Base-by-base conservation (phyloP, 2,113 vertebrate genomes). In the Scolopax mira region DNA sequence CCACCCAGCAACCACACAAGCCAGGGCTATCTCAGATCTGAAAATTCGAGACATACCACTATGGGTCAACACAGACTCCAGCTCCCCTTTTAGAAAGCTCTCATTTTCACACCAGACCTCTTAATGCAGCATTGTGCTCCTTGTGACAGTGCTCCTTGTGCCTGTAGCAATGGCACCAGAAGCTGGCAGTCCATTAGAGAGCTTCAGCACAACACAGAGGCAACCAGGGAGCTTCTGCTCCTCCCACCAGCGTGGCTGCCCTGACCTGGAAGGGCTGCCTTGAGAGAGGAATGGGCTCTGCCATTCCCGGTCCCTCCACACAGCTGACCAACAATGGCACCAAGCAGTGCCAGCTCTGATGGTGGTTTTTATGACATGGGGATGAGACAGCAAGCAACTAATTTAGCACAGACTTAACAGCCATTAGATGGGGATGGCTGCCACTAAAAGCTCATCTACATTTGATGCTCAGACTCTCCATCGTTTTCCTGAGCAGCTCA, bases 331-430 rank as follows among this genome's bases (percentile, higher is more conserved):
- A 66, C 80, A 67, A 37, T 0, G 2, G 42, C 3, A 0, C 73
- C 89, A 65, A 60, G 79, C 88, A 66, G 28, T 70, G 82, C 87
- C 91, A 89, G 62, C 82, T 84, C 74, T 0, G 0, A n/a, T 10
- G 0, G 25, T 48, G 80, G 41, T 41, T 57, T 85, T 77, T 92
- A n/a, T 90, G 85, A 87, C 79, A 88, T 72, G 92, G 83, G 84
- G 69, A 84, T 30, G 31, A 72, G 70, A 90, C 58, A 93, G 77
- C 58, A 85, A 93, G 49, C 22, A 87, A 44, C 61, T 87, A 71
- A 93, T 87, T 54, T 5, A 89, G 79, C 88, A 87, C 88, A 92
- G 92, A 67, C 75, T 86, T 41, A 86, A 67, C 64, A 89, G 72
- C 57, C 57, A 60, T 78, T 28, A 60, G 75, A 79, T 35, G 66